Evolutionary conservation across 2,888 invertebrate species (phyloP), one percentile per base, ranked within the genome.

Genomic region (Pristionchus exspectatus): DNA sequence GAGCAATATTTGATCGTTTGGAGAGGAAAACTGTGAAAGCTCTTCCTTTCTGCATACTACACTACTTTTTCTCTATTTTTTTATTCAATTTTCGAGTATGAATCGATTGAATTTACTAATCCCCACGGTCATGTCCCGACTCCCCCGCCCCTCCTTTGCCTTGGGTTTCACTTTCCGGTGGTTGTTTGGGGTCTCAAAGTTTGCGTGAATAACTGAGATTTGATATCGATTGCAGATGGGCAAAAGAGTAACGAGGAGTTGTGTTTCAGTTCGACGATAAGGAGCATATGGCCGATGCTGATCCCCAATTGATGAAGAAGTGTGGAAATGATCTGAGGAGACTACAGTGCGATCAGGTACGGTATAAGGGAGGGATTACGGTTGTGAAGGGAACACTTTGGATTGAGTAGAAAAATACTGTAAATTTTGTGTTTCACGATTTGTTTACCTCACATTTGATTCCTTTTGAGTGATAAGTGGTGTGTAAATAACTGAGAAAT

Each of bases 201-300:
- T 16, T 63, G 59, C 38, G 59, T 74, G 54, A n/a, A 77, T 44
- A 9, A 24, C 21, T 21, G 38, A 21, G 38, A 54, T 50, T 50
- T 81, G n/a, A 54, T 81, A 69, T 69, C 69, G 69, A 69, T 69
- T 69, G 12, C 30, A 44, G 44, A 24, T 44, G 81, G 24, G n/a
- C 16, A 38, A 44, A 72, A 27, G 16, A 14, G 72, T 56, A 50
- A 74, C 69, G 38, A n/a, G 7, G 18, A 14, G 24, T 18, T 18
- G 7, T 59, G 7, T 59, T 93, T 90, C 90, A 92, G 95, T 95
- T 90, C 97, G 97, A 97, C 92, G 98, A 98, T 96, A 97, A 95
- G 97, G 95, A 97, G 98, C 92, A 97, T 97, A 91, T 95, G 95
- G 93, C 91, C 33, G 95, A 95, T 72, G 95, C 96, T 24, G 96